Percentiles rank a stretch among this genome's conserved stretches.
These are phyloP conservation scores for Cosmopolites sordidus DNA, from an alignment of 2,888 invertebrate species.

Conservation along the genomic window DNA sequence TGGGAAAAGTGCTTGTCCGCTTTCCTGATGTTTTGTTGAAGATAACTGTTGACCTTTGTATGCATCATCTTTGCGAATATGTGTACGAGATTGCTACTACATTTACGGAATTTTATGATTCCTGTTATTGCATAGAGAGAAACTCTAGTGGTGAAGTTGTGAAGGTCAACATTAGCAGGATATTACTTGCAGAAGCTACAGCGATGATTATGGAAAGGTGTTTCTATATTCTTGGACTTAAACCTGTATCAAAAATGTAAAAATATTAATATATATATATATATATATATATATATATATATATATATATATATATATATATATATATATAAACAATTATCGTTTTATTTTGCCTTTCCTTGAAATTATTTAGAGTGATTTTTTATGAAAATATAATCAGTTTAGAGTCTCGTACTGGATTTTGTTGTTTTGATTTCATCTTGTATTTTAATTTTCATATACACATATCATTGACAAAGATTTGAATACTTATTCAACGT, in stretches of 20 bases:
- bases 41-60: slow-evolving; percentile 73
- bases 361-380: too few relatives aligned
- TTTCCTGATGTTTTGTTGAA: slow-evolving; percentile 84
- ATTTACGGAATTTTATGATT: slow-evolving; percentile 96
- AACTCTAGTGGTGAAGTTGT: slow-evolving; percentile 74
- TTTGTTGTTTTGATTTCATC: too few relatives aligned
- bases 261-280: too few relatives aligned
- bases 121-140: slow-evolving; percentile 95
- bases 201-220: slow-evolving; percentile 82
- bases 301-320: too few relatives aligned
- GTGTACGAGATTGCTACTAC: slow-evolving; percentile 89
- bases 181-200: slow-evolving; percentile 89
- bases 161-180: slow-evolving; percentile 78
- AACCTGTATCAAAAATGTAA: slow-evolving; percentile 90
- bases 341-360: too few relatives aligned
- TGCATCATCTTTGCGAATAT: slow-evolving; percentile 91
- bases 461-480: too few relatives aligned
- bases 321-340: too few relatives aligned
- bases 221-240: slow-evolving; percentile 86
- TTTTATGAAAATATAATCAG: too few relatives aligned
- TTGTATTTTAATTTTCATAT: too few relatives aligned
- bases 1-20: slow-evolving; percentile 79
- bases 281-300: too few relatives aligned
- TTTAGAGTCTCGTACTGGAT: too few relatives aligned
- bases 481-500: too few relatives aligned